Evolutionary conservation across 2,797 vertebrate species (phyloP).

Genomic region (Pangasius larnaudii): DNA sequence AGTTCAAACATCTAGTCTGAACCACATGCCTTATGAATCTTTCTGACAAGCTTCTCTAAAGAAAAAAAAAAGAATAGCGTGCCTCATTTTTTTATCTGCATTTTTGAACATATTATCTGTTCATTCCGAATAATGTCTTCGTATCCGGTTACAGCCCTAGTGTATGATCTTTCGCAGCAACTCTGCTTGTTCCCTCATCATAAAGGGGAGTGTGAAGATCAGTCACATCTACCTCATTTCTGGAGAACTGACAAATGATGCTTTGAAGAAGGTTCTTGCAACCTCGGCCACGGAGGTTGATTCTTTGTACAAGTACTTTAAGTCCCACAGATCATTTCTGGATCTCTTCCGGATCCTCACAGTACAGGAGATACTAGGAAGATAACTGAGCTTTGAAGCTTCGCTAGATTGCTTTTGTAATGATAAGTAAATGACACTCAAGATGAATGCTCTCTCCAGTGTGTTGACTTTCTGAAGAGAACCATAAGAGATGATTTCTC

Average conservation of each 20-base stretch:
- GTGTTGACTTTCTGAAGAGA: constrained; percentile 26
- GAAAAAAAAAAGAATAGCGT: not conserved
- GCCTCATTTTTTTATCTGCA: not conserved
- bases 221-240: not conserved
- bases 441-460: not conserved
- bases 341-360: not conserved
- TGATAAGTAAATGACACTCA: constrained; percentile 3
- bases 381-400: not conserved
- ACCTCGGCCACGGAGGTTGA: not conserved
- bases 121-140: not conserved
- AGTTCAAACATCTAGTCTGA: not conserved
- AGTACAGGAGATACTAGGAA: not conserved
- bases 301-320: not conserved
- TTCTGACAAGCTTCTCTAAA: not conserved
- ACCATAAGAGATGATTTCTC: not conserved
- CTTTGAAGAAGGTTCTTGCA: not conserved
- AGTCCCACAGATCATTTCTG: not conserved
- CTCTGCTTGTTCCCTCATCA: not conserved
- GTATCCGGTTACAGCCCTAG: not conserved
- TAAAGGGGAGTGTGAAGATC: not conserved
- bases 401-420: not conserved
- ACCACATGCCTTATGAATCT: not conserved
- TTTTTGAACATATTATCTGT: not conserved
- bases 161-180: not conserved
- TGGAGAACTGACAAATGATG: not conserved